Evolutionary conservation across 1,140 invertebrate species (phyloP), one percentile per base, ranked within the genome.

Genomic region (Leptinotarsa lineolata): DNA sequence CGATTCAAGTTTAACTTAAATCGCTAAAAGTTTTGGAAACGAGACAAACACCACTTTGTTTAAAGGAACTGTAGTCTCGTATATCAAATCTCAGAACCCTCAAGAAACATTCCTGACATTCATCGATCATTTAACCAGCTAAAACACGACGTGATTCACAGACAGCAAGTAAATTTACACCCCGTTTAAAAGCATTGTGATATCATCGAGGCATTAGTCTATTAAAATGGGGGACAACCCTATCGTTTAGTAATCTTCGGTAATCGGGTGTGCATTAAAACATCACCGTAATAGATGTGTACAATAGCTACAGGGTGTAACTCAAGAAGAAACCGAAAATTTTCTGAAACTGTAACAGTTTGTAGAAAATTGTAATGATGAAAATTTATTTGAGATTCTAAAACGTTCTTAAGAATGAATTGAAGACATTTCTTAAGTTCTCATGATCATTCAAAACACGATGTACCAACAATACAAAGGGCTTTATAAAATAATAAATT

Each of bases 241-340:
- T 78, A 80, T 80, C 78, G 74, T 78, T 80, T 78, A 77, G 78
- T 78, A 79, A 79, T 79, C 78, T 79, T 74, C 74, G 72, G 72
- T 78, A 80, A 80, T 80, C 78, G 77, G 78, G 72, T 74, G 75
- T 80, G 77, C 78, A 80, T 80, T 80, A 54, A 80, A 80, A 80
- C 77, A 80, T 80, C 77, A 80, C 77, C 63, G 39, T 79, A 79
- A 79, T 79, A 79, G 78, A 71, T 72, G 74, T 77, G 72, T 74
- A 76, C 70, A 72, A 73, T 74, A 77, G 73, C 72, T 74, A 74
- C 72, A 46, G 54, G 15, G 60, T 61, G 73, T 65, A 63, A 74
- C 70, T 74, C 72, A 30, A 20, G 63, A 60, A 60, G 70, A 75
- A 59, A 65, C 58, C 65, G 54, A 15, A 5, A 13, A 22, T 15